These are phyloP conservation scores for Polia nebulosa DNA, from an alignment of 2,888 invertebrate genomes.

Conservation along the genomic window DNA sequence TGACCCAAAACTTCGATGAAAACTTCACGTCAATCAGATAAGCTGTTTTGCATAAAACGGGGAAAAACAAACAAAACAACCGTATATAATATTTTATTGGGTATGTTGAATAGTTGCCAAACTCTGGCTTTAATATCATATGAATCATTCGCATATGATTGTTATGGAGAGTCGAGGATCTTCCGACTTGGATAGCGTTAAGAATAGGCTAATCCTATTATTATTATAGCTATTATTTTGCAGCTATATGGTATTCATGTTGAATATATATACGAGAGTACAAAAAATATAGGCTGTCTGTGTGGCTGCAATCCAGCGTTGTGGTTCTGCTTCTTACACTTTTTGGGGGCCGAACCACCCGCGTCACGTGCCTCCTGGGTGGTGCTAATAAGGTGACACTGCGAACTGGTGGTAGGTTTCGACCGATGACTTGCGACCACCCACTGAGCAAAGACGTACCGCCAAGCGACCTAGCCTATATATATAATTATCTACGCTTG, in stretches of 20 bases:
- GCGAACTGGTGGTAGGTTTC: no score
- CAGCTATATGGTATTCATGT: not conserved
- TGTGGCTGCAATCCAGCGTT: no score
- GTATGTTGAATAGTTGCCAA: constrained; percentile 59
- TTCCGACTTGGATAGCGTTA: constrained; percentile 17
- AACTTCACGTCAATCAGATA: constrained; percentile 55
- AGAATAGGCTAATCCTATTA: constrained; percentile 38
- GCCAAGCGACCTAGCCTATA: no score
- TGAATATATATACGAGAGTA: constrained; percentile 12
- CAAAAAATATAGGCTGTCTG: no score
- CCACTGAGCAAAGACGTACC: no score
- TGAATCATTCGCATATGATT: constrained; percentile 52
- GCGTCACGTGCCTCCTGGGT: no score
- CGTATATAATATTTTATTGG: constrained; percentile 24
- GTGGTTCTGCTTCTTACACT: no score
- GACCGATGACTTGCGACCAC: no score
- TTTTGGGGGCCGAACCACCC: no score
- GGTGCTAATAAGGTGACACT: no score
- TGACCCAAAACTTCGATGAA: constrained; percentile 30
- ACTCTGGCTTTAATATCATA: constrained; percentile 43
- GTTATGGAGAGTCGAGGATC: constrained; percentile 38
- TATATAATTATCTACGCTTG: no score
- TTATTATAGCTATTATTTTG: constrained; percentile 1
- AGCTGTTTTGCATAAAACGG: constrained; percentile 39
- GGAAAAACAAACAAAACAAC: constrained; percentile 36